Evolutionary conservation across 2,888 invertebrate genomes (phyloP).

Genomic region (Noctua janthe): DNA sequence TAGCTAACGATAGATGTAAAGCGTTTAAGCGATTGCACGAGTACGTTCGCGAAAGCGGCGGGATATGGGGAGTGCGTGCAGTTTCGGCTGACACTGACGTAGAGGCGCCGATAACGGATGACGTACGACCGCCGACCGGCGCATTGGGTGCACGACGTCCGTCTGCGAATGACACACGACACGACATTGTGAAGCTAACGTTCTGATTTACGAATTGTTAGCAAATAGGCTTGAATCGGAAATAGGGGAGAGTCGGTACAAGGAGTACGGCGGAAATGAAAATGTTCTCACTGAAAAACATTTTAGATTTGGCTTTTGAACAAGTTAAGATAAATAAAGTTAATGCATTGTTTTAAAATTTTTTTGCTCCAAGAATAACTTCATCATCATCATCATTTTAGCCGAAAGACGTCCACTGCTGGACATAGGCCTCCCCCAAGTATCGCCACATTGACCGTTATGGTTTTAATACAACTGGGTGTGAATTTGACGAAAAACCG

Average conservation of each 20-base stretch:
- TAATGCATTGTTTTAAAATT: background rate
- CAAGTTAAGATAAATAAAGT: background rate
- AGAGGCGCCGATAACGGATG: slow-evolving; percentile 84
- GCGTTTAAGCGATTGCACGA: slow-evolving; percentile 41
- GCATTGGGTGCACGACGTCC: slow-evolving; percentile 81
- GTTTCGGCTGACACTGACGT: slow-evolving; percentile 81
- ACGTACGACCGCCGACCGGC: slow-evolving; percentile 75
- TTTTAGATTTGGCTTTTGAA: background rate
- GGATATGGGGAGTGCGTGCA: slow-evolving; percentile 69
- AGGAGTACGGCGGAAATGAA: background rate
- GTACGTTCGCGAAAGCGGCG: slow-evolving; percentile 66
- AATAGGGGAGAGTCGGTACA: background rate
- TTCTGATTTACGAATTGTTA: slow-evolving; percentile 51
- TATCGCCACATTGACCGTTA: no score
- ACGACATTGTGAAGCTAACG: slow-evolving; percentile 45
- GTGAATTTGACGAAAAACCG: background rate
- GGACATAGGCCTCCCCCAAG: no score
- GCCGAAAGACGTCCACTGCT: no score
- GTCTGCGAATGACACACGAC: slow-evolving; percentile 73
- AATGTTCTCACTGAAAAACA: background rate
- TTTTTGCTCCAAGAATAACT: background rate
- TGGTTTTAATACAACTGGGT: background rate
- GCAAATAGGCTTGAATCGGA: slow-evolving; percentile 20
- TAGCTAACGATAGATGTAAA: slow-evolving; percentile 15
- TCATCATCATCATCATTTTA: no score